Conservation (phyloP, 2,113 vertebrate genomes). For the Stomatorhinus ivindoensis region DNA sequence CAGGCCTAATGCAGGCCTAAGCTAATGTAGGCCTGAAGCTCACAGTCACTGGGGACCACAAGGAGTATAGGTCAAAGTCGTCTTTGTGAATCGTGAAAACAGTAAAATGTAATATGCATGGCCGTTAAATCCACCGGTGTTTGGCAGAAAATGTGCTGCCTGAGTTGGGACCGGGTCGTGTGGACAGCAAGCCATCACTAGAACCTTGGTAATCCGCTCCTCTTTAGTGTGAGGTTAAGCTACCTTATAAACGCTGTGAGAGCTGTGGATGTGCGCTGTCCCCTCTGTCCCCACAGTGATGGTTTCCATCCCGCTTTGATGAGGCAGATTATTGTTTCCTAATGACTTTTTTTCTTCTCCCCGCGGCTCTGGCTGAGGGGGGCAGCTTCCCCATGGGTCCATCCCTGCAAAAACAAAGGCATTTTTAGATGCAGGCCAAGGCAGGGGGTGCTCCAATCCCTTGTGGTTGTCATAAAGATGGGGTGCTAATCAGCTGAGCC, state of each 20-base stretch:
- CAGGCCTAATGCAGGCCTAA: too few relatives aligned
- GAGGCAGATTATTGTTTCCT: conserved; percentile 64
- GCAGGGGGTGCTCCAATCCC: neutral
- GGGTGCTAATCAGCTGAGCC: conserved; percentile 8
- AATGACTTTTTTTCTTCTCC: conserved; percentile 72
- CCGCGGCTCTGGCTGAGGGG: conserved; percentile 42
- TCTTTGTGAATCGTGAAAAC: neutral
- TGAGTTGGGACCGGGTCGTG: conserved; percentile 14
- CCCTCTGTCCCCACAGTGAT: conserved; percentile 43
- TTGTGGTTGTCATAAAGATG: conserved; percentile 1
- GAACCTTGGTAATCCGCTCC: conserved; percentile 27
- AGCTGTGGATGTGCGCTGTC: conserved; percentile 38
- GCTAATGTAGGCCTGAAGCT: neutral
- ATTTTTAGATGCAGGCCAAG: neutral
- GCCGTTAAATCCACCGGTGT: neutral
- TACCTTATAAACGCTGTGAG: conserved; percentile 32
- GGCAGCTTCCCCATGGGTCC: conserved; percentile 25
- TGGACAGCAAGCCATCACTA: conserved; percentile 30
- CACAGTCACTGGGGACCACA: neutral
- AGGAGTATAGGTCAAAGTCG: neutral
- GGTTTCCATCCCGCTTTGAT: conserved; percentile 58
- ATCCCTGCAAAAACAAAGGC: conserved; percentile 14
- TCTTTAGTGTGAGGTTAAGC: conserved; percentile 38
- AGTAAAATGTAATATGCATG: neutral
- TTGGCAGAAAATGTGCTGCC: neutral